Base-by-base conservation (phyloP, 2,113 vertebrate species). In the Anarrhichthys ocellatus region DNA sequence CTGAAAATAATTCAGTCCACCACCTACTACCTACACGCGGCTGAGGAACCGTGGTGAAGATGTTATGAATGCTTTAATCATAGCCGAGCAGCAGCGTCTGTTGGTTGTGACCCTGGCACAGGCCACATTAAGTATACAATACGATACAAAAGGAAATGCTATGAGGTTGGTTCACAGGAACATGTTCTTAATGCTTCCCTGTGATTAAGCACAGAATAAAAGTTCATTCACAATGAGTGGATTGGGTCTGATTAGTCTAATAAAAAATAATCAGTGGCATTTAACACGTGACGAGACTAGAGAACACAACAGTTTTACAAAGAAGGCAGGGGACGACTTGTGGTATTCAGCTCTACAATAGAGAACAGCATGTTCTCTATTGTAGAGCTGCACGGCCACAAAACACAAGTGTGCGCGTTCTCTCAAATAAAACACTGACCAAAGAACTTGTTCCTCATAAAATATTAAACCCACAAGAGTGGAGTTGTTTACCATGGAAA, bases 381-480 rank as follows among this genome's bases (percentile, higher is more conserved):
- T 70, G 69, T 61, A 46, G 32, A 75, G 61, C 73, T 61, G 46
- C 38, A 77, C 7, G 61, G 58, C 54, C 76, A 66, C 20, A 32
- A 5, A 42, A 67, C n/a, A 24, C 18, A 77, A 73, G 38, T 20
- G 56, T 56, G 74, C 59, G 54, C 36, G 3, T 78, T 69, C 17
- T 59, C 32, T 76, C 24, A 42, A 77, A 76, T 71, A 83, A 77
- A 70, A 79, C 78, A 69, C 76, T 20, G 73, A 76, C 89, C 85
- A 73, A 56, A 76, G 74, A 63, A 70, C 71, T 88, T 73, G 76
- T 87, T 85, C 50, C 69, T 90, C 61, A 86, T 91, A 24, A 90
- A 91, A 84, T 85, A 89, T 88, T 89, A 46, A 91, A 48, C 44
- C n/a, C 63, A 67, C 38, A 65, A 42, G 71, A 84, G 86, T 71